Conservation (phyloP, 2,113 vertebrate species). For the Martes martes region DNA sequence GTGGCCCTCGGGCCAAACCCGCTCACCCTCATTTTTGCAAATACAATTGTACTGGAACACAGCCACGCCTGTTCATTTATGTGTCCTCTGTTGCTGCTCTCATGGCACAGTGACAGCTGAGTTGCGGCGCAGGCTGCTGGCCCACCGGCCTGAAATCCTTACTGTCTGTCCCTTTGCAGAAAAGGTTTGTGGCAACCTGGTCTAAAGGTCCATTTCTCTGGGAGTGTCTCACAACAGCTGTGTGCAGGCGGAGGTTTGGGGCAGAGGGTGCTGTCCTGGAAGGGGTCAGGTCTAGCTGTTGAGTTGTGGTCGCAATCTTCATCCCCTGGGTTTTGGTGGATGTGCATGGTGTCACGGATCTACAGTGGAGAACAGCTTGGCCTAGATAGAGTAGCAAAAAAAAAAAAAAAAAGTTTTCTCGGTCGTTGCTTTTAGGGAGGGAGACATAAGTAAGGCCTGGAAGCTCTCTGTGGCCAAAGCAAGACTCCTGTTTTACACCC, state of each 20-base stretch:
- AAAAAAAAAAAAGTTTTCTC: neutral
- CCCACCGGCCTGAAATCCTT: neutral
- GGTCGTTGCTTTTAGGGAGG: neutral
- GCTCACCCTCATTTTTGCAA: neutral
- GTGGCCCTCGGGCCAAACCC: neutral
- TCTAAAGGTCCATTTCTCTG: neutral
- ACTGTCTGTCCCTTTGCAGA: neutral
- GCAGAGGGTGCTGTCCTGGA: neutral
- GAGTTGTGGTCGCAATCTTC: neutral
- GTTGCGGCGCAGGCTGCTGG: neutral
- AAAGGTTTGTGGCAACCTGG: neutral
- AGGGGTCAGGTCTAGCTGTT: neutral
- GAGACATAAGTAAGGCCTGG: conserved; percentile 14
- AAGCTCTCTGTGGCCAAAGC: conserved; percentile 10
- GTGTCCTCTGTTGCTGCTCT: neutral
- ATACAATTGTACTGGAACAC: neutral
- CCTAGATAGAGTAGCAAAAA: neutral
- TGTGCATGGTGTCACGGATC: fast-evolving
- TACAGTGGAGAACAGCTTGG: neutral
- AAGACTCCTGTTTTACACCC: conserved; percentile 4
- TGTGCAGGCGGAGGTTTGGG: neutral
- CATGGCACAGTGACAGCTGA: neutral
- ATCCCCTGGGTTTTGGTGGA: neutral
- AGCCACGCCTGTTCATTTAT: neutral
- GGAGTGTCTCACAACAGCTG: neutral